Evolutionary conservation across 1,140 invertebrate genomes (phyloP).

Genomic region (Radopholus similis): DNA sequence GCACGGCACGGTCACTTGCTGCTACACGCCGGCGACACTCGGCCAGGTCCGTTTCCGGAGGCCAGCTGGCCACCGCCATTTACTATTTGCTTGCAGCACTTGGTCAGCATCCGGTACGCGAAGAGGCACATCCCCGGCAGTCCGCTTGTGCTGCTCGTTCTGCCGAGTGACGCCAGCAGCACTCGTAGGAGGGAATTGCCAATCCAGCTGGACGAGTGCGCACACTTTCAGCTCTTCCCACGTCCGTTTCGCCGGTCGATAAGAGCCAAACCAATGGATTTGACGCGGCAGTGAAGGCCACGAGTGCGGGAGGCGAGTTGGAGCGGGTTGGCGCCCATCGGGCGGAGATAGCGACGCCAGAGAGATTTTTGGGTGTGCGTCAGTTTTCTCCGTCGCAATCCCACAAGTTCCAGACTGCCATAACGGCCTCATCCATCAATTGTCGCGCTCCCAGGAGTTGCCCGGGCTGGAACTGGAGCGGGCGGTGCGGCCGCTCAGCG

Average conservation of each 20-base stretch:
- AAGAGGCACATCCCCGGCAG: conserved; percentile 77
- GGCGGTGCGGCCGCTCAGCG: not conserved
- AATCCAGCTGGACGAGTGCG: too few relatives aligned
- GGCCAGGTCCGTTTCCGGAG: not conserved
- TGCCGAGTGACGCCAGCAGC: conserved; percentile 9
- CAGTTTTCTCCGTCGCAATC: not conserved
- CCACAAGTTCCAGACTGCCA: too few relatives aligned
- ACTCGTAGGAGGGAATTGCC: not conserved
- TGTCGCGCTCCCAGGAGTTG: too few relatives aligned
- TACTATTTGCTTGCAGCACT: conserved; percentile 65
- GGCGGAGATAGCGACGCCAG: too few relatives aligned
- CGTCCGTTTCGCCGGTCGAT: not conserved
- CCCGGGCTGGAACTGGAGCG: not conserved
- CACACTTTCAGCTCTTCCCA: too few relatives aligned
- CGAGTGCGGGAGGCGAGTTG: not conserved
- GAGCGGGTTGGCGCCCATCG: too few relatives aligned
- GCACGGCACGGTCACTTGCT: conserved; percentile 14
- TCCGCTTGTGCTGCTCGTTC: conserved; percentile 71
- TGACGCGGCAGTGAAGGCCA: not conserved
- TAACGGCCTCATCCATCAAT: too few relatives aligned
- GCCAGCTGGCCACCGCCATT: not conserved
- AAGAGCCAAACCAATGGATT: too few relatives aligned
- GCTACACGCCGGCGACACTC: conserved; percentile 11
- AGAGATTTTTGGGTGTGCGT: not conserved
- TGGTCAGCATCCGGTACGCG: conserved; percentile 82